phyloP scores from a whole-genome alignment of 2,113 vertebrate species.

The Rhinopithecus roxellana region DNA sequence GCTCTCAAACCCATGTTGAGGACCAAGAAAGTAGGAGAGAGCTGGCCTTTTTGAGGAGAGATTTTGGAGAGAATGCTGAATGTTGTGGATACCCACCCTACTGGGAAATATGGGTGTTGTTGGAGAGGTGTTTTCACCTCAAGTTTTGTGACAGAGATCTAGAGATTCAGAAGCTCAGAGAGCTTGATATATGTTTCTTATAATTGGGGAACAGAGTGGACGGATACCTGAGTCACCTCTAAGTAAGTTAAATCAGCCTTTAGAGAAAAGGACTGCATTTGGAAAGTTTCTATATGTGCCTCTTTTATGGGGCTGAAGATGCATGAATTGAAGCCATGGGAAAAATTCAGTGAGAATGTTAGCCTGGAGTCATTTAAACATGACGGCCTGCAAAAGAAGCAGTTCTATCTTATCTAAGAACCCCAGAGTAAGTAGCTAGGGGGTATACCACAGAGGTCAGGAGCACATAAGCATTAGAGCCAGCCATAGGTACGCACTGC shows the following conservation, averaged over 20 bases:
- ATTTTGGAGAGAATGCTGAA: neutral
- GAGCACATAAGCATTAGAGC: neutral
- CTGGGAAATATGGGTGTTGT: neutral
- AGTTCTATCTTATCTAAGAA: too few relatives aligned
- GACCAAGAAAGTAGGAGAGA: neutral
- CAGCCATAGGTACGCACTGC: neutral
- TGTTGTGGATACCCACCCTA: accelerated
- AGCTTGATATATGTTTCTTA: neutral
- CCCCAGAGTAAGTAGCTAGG: neutral
- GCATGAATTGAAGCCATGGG: neutral
- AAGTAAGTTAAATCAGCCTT: neutral
- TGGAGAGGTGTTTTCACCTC: neutral
- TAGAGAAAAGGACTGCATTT: neutral
- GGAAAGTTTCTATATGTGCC: neutral
- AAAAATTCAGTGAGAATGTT: neutral
- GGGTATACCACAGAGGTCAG: neutral
- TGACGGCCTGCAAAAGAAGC: neutral
- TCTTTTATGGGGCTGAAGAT: neutral
- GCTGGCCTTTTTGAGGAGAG: neutral
- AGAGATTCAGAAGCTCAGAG: neutral
- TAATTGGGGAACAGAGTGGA: neutral
- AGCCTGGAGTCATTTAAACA: neutral
- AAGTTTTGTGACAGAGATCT: neutral
- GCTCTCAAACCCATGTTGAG: neutral
- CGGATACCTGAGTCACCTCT: neutral